Conservation (phyloP, 2,113 vertebrate species). For the Chrysemys picta region DNA sequence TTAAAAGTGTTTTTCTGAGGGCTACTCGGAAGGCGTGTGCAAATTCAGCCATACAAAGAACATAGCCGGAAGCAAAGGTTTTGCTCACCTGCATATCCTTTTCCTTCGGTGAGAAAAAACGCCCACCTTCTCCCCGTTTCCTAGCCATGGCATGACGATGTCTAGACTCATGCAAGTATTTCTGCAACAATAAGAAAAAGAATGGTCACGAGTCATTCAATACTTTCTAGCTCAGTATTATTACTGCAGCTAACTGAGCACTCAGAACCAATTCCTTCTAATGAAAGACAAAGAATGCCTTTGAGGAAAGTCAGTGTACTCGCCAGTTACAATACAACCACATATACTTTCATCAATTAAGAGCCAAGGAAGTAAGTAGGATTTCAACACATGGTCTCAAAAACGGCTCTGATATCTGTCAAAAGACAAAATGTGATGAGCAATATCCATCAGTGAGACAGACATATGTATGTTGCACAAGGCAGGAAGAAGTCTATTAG, state of each 20-base stretch:
- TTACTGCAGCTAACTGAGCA: accelerated
- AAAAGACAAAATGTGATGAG: neutral
- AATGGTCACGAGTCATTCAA: neutral
- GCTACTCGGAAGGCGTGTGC: accelerated
- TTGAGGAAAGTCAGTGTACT: accelerated
- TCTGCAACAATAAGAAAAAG: slow-evolving; percentile 76
- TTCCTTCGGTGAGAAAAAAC: slow-evolving; percentile 97
- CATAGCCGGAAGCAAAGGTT: neutral
- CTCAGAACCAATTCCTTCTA: accelerated
- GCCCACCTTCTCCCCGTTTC: slow-evolving; percentile 94
- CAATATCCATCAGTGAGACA: accelerated
- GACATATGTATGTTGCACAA: neutral
- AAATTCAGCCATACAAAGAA: neutral
- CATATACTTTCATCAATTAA: neutral
- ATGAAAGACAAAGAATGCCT: neutral
- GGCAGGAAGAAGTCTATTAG: neutral
- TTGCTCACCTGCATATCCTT: slow-evolving; percentile 91
- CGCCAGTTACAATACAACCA: accelerated
- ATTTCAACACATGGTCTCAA: neutral
- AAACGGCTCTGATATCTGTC: accelerated
- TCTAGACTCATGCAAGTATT: slow-evolving; percentile 97
- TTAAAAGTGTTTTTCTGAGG: neutral
- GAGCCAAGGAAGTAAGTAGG: neutral
- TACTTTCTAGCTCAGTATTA: neutral
- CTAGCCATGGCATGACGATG: slow-evolving; percentile 97